These are phyloP conservation scores for Hippopotamus amphibius DNA, from an alignment of 2,113 vertebrate species.

Conservation along the genomic window DNA sequence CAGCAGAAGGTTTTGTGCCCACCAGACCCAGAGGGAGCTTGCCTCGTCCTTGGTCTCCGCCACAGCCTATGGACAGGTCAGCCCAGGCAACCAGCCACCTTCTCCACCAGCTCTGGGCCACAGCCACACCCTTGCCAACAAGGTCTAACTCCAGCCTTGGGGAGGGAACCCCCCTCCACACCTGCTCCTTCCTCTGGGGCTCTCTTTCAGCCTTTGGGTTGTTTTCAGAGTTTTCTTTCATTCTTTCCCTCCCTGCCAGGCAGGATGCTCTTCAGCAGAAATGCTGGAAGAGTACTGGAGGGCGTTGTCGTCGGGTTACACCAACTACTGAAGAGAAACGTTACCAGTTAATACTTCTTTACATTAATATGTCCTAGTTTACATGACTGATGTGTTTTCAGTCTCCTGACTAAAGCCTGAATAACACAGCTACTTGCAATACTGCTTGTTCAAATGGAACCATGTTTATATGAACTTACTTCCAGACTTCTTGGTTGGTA, in stretches of 20 bases:
- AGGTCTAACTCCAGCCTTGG: background rate
- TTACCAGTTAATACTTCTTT: background rate
- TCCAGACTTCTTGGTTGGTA: rapidly evolving
- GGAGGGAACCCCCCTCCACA: background rate
- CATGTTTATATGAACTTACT: background rate
- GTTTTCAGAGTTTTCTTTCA: background rate
- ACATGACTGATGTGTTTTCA: background rate
- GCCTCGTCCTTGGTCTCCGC: rapidly evolving
- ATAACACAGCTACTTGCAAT: background rate
- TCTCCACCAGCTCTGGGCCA: too few relatives aligned
- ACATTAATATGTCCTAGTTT: background rate
- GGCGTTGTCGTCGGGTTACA: rapidly evolving
- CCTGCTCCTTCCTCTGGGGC: background rate
- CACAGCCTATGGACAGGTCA: background rate
- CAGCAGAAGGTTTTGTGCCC: background rate
- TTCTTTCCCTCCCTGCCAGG: background rate
- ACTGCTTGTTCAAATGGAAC: background rate
- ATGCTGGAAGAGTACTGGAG: background rate
- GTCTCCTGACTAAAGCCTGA: background rate
- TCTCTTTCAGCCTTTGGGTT: too few relatives aligned
- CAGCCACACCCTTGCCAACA: rapidly evolving
- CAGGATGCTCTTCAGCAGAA: background rate
- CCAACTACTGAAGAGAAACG: background rate
- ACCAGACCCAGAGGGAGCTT: rapidly evolving
- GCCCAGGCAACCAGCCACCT: too few relatives aligned